A percentile compares a stretch with the other conserved stretches of the same genome.
Conservation (phyloP, 2,888 invertebrate species). For the Omphaloscelis lunosa region DNA sequence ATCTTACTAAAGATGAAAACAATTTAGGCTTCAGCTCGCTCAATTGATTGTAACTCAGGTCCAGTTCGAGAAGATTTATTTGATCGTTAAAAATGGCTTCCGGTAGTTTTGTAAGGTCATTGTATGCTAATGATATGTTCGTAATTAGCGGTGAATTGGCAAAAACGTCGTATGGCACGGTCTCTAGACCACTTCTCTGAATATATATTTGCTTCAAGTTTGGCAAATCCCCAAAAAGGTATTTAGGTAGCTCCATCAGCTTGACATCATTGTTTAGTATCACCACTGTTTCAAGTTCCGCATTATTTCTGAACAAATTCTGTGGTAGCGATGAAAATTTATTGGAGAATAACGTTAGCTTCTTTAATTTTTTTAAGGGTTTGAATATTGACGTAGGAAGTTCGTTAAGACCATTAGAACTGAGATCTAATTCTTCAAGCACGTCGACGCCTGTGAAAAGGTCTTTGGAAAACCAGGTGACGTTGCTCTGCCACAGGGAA, state of each 20-base stretch:
- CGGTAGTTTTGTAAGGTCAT: conserved; percentile 90
- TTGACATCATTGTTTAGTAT: conserved; percentile 91
- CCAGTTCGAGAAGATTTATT: conserved; percentile 91
- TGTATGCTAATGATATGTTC: conserved; percentile 91
- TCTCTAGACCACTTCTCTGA: conserved; percentile 89
- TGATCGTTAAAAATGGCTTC: conserved; percentile 92
- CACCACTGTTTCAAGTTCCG: conserved; percentile 88
- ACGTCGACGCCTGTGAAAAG: conserved; percentile 92
- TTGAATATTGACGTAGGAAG: conserved; percentile 92
- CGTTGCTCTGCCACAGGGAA: conserved; percentile 93
- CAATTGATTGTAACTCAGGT: conserved; percentile 92
- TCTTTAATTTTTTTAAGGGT: conserved; percentile 91
- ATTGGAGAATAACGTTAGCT: conserved; percentile 93
- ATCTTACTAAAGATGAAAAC: conserved; percentile 89
- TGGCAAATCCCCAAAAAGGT: conserved; percentile 91
- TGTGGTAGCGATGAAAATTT: conserved; percentile 92
- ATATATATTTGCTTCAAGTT: conserved; percentile 90
- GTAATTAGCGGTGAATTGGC: conserved; percentile 90
- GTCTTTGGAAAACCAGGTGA: conserved; percentile 91
- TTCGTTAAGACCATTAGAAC: conserved; percentile 91
- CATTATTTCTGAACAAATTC: conserved; percentile 90
- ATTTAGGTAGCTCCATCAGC: conserved; percentile 90
- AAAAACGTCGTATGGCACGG: conserved; percentile 92
- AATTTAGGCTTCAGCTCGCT: conserved; percentile 90
- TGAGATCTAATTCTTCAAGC: conserved; percentile 92